Base-by-base conservation (phyloP, 92 coral and sea anemone species). In the Palythoa grandiflora region DNA sequence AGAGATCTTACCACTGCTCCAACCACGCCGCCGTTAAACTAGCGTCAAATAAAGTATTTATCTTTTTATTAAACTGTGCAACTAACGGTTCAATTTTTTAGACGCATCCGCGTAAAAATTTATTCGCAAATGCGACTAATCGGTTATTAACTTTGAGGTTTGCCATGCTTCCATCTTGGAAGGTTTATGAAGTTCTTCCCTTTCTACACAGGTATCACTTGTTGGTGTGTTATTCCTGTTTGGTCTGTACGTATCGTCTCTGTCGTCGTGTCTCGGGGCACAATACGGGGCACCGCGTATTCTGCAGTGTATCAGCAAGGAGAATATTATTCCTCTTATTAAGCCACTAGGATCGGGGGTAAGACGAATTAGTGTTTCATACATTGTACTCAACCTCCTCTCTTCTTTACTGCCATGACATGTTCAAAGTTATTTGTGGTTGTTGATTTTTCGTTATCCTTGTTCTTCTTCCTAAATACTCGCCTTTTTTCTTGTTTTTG, bases 201-300 rank as follows among this genome's bases (percentile, higher is more conserved):
- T n/a, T 77, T 54, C 70, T 63, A 8, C 60, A 52, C 88, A 94
- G 97, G 97, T 97, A 35, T 93, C 99, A 2, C 86, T 97, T 3
- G 99, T 97, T 1, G 98, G 99, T 20, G 99, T 97, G 11, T 52
- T 97, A 85, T 97, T 97, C 83, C 83, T 97, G 83, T 97, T 97
- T 88, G 99, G 99, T 72, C 75, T 97, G 90, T 97, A 97, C 78
- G 96, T 97, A 3, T 97, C 99, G 36, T 95, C 99, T n/a, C 73
- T 97, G 7, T 97, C 99, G 9, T 97, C 99, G 10, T 97, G 99
- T 63, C 94, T 97, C 2, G 99, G 99, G 3, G 99, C 99, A 0
- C 99, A 97, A 83, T 97, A 97, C 71, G 99, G 97, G 5, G 98
- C 99, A 1, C 99, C 99, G 7, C 85, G 99, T 78, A 96, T 97